Base-by-base conservation (phyloP, 2,888 invertebrate species). In the Rhyacophila evoluta region DNA sequence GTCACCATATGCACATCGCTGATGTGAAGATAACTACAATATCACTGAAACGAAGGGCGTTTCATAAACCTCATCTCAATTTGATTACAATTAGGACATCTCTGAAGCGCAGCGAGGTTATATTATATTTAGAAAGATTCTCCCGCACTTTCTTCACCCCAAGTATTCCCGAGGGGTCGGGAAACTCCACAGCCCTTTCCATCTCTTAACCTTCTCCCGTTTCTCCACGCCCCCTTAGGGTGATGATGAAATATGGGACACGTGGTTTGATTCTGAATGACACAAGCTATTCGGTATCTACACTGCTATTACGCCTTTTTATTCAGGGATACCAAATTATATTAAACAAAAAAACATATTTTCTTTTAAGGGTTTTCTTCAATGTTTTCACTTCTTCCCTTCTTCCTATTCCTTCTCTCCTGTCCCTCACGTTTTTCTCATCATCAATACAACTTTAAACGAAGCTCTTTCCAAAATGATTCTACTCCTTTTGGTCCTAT, bases 201-300 rank as follows among this genome's bases (percentile, higher is more conserved):
- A 25, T 19, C 15, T 10, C 55, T 10, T 19, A 55, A 19, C 55
- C 19, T n/a, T n/a, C n/a, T 19, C 55, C 55, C 8, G 41, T 41
- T 41, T 41, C 41, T 41, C 41, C 74, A 36, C 71, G 69, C 27
- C 67, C 79, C 69, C 70, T 12, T 85, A 88, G 86, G 89, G 90
- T 91, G 91, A 92, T 91, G 92, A 92, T 92, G 92, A 92, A 92
- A 92, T 92, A 92, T 92, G 91, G 92, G 91, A 91, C 92, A 92
- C 92, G 92, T 92, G 92, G 92, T 92, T 91, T 91, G 92, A 92
- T 92, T 92, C 90, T 91, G 91, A 92, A 92, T 92, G 92, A 92
- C 92, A 91, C 91, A 91, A 55, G 55, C 55, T 55, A 55, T 55
- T 55, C 55, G 15, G 55, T 55, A 55, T 55, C 55, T 55, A 55